Percentiles rank a stretch among this genome's conserved stretches.
Evolutionary conservation across 2,113 vertebrate genomes (phyloP).

Genomic region (Leptodactylus fuscus): DNA sequence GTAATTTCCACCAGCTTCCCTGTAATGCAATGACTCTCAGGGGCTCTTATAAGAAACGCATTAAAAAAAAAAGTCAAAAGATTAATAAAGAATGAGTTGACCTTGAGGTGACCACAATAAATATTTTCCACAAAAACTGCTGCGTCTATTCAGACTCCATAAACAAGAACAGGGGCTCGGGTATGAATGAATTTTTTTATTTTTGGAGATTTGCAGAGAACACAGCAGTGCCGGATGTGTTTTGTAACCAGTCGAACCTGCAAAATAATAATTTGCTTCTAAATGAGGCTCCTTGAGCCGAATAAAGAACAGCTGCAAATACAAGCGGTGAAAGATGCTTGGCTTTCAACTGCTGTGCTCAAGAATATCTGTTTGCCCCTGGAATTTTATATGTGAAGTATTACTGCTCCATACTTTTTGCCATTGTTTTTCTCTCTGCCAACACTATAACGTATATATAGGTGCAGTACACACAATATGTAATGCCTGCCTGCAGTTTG

Average conservation of each 20-base stretch:
- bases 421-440: no score
- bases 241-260: neutral
- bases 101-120: conserved; percentile 35
- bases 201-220: conserved; percentile 3
- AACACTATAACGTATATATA: no score
- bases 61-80: conserved; percentile 28
- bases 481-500: no score
- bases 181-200: conserved; percentile 6
- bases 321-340: neutral
- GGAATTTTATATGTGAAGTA: no score
- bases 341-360: neutral
- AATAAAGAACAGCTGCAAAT: neutral
- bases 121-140: conserved; percentile 29
- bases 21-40: conserved; percentile 27
- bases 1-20: conserved; percentile 20
- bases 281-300: neutral
- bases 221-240: neutral
- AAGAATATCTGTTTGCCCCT: neutral
- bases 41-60: conserved; percentile 37
- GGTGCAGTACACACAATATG: no score
- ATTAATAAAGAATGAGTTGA: conserved; percentile 47
- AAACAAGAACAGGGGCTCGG: neutral
- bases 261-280: neutral
- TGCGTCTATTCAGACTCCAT: neutral
- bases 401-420: no score